Percentiles rank a stretch among this genome's conserved stretches.
Conservation (phyloP, 2,797 vertebrate species). For the Sebastes steindachneri region DNA sequence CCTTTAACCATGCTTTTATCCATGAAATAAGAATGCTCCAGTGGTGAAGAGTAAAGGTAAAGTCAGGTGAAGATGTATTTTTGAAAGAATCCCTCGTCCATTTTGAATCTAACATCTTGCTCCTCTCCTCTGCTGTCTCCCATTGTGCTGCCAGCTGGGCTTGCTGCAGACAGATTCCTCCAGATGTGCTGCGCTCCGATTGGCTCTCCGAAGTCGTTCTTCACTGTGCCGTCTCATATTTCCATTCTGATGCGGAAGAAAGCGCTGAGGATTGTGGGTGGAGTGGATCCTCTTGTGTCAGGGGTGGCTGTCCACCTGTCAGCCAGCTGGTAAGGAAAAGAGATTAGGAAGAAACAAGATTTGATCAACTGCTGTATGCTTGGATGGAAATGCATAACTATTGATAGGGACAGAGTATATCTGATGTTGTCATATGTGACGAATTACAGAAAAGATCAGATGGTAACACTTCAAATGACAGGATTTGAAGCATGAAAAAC, state of each 20-base stretch:
- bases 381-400: neutral
- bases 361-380: neutral
- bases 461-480: neutral
- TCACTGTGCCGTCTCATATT: conserved; percentile 63
- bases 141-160: conserved; percentile 56
- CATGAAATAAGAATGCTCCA: neutral
- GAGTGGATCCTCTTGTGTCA: conserved; percentile 48
- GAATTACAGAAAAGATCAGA: neutral
- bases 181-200: conserved; percentile 78
- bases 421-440: neutral
- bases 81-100: conserved; percentile 37
- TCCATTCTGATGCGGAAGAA: conserved; percentile 57
- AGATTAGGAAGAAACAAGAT: conserved; percentile 5
- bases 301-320: conserved; percentile 64
- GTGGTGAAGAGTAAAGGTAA: neutral
- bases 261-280: conserved; percentile 46
- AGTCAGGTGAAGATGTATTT: neutral
- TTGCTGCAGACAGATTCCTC: conserved; percentile 69
- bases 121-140: conserved; percentile 42
- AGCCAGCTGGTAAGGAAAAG: conserved; percentile 55
- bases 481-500: neutral
- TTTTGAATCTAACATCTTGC: conserved; percentile 59
- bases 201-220: conserved; percentile 44
- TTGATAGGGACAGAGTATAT: neutral
- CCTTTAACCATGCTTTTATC: neutral